Base-by-base conservation (phyloP, 2,888 invertebrate species). In the Lysandra bellargus region DNA sequence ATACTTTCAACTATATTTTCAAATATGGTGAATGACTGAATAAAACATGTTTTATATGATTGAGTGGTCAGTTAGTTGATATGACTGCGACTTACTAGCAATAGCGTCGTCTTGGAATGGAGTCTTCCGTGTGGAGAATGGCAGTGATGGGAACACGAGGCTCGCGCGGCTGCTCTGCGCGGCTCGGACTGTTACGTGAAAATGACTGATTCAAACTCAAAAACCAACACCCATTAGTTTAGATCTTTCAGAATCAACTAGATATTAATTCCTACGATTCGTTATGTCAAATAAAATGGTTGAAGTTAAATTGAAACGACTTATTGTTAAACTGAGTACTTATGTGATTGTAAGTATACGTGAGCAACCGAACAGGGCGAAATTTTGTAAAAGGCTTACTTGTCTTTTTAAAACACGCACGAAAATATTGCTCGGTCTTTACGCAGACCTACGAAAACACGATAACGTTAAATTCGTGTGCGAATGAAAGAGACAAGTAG, bases 131-230 rank as follows among this genome's bases (percentile, higher is more conserved):
- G 95, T 94, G 73, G 93, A 90, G 89, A 96, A 96, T 64, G 96
- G 95, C 86, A 97, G 95, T 87, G 97, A 93, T 69, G 97, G 97
- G 90, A 97, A 96, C 85, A 96, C 97, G 83, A 97, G 96, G 92
- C 97, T 97, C 83, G 97, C 96, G 86, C 97, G 95, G 83, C 96
- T 96, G 88, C 96, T 96, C 84, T 96, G 96, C 84, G 97, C 96
- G 84, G 95, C 93, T 81, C 88, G 95, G 89, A 89, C 95, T 95
- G 89, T 83, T 49, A 7, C 57, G 76, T 79, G 74, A 37, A 33
- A 74, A 60, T 75, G 74, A 75, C 17, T 14, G 37, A 72, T 9
- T 57, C 73, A 78, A 61, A 37, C 80, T 88, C 87, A 40, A 74
- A 73, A 74, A 74, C 74, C 69, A 33, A 23, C 33, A 69, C 33